These are phyloP conservation scores for Hystrix brachyura DNA, from an alignment of 2,113 vertebrate genomes.

Conservation along the genomic window DNA sequence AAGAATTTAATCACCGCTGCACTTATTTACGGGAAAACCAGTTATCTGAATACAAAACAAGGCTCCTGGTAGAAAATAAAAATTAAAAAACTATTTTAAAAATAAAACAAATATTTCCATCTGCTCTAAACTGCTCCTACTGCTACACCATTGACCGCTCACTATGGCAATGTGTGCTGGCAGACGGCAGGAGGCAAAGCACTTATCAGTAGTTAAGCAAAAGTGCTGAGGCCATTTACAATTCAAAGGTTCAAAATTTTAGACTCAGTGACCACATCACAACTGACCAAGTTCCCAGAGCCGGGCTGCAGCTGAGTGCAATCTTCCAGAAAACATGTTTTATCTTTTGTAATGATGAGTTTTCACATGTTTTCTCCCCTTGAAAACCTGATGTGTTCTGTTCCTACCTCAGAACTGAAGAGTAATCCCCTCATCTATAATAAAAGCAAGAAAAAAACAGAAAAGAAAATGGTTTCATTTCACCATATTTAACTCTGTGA, in stretches of 20 bases:
- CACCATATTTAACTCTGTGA: constrained; percentile 17
- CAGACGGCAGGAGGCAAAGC: constrained; percentile 25
- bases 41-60: constrained; percentile 42
- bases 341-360: not conserved
- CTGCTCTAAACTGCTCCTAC: constrained; percentile 41
- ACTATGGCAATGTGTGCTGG: not conserved
- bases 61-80: constrained; percentile 28
- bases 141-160: not conserved
- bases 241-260: not conserved
- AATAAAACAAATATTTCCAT: constrained; percentile 46
- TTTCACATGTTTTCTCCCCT: constrained; percentile 2
- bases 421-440: not conserved
- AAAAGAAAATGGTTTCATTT: constrained; percentile 50
- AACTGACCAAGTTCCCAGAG: constrained; percentile 25
- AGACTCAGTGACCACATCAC: constrained; percentile 37
- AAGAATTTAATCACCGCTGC: constrained; percentile 39
- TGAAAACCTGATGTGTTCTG: constrained; percentile 50
- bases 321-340: constrained; percentile 37
- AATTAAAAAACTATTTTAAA: constrained; percentile 5
- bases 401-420: constrained; percentile 33
- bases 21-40: constrained; percentile 29
- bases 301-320: constrained; percentile 8
- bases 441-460: constrained; percentile 54
- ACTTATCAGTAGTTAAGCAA: constrained; percentile 64
- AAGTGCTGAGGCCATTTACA: constrained; percentile 46